A percentile compares a stretch with the other conserved stretches of the same genome.
Evolutionary conservation across 1,140 invertebrate genomes (phyloP).

Genomic region (Bombus terrestris): DNA sequence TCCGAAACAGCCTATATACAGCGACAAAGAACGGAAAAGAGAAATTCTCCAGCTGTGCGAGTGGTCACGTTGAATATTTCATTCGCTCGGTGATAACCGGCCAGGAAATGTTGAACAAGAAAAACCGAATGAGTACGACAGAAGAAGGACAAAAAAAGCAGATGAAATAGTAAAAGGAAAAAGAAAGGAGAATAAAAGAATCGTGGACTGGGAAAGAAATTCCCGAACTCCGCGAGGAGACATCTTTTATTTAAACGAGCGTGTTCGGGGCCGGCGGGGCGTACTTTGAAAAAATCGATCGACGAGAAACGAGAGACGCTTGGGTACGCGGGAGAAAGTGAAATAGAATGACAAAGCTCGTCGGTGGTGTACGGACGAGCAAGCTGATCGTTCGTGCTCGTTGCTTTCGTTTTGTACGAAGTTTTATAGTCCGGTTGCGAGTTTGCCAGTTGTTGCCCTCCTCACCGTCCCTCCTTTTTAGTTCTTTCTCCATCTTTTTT

Average conservation of each 20-base stretch:
- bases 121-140: neutral
- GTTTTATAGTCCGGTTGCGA: slow-evolving; percentile 73
- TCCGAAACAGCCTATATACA: neutral
- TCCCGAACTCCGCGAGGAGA: slow-evolving; percentile 24
- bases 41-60: slow-evolving; percentile 7
- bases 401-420: slow-evolving; percentile 70
- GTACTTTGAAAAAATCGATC: slow-evolving; percentile 24
- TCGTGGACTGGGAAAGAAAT: slow-evolving; percentile 1
- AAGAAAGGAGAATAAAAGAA: neutral
- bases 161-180: neutral
- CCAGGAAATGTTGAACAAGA: neutral
- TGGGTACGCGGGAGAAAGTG: slow-evolving; percentile 24
- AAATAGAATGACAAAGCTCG: slow-evolving; percentile 55
- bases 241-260: slow-evolving; percentile 40
- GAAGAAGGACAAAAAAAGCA: no score
- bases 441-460: slow-evolving; percentile 71
- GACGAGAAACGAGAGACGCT: neutral
- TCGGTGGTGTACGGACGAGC: slow-evolving; percentile 42
- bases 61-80: slow-evolving; percentile 14
- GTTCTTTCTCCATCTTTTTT: slow-evolving; percentile 50
- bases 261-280: neutral
- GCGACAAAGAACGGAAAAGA: neutral
- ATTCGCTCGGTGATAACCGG: slow-evolving; percentile 19
- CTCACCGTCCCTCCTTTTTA: slow-evolving; percentile 39
- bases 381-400: slow-evolving; percentile 53